Percentiles rank a stretch among this genome's conserved stretches.
Conservation (phyloP, 2,888 invertebrate genomes). For the Notodonta dromedarius region DNA sequence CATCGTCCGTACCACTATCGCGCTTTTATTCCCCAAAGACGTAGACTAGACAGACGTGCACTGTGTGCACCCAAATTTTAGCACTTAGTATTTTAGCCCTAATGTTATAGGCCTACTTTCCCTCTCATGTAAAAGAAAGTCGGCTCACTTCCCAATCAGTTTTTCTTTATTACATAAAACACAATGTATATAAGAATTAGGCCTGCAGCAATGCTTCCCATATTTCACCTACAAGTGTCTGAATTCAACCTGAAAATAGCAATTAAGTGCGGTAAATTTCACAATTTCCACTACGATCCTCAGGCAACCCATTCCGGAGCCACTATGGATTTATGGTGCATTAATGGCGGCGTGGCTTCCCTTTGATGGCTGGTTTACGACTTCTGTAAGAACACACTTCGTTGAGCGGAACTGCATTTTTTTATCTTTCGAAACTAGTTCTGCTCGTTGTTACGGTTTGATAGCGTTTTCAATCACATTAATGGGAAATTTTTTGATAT, state of each 20-base stretch:
- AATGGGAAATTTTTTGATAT: too few species aligned
- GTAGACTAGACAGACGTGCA: too few species aligned
- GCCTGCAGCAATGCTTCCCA: too few species aligned
- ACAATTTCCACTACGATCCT: not conserved
- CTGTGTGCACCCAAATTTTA: too few species aligned
- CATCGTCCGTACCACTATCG: too few species aligned
- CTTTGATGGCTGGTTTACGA: conserved; percentile 38
- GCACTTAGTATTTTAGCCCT: too few species aligned
- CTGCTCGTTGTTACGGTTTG: not conserved
- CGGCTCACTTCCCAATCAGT: too few species aligned
- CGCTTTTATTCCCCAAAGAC: too few species aligned
- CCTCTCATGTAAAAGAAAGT: too few species aligned
- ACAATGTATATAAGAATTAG: too few species aligned
- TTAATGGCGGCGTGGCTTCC: conserved; percentile 27
- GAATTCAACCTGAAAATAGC: not conserved
- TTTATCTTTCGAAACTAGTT: conserved; percentile 15
- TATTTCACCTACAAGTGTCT: not conserved
- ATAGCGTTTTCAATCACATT: not conserved
- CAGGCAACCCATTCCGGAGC: conserved; percentile 14
- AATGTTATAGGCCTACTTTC: too few species aligned
- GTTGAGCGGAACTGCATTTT: conserved; percentile 18
- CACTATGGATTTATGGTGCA: conserved; percentile 31
- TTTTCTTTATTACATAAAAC: too few species aligned
- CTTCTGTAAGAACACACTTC: conserved; percentile 21
- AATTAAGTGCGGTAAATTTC: not conserved